These are phyloP conservation scores for Formica selysi DNA, from an alignment of 1,140 invertebrate genomes.

Conservation along the genomic window DNA sequence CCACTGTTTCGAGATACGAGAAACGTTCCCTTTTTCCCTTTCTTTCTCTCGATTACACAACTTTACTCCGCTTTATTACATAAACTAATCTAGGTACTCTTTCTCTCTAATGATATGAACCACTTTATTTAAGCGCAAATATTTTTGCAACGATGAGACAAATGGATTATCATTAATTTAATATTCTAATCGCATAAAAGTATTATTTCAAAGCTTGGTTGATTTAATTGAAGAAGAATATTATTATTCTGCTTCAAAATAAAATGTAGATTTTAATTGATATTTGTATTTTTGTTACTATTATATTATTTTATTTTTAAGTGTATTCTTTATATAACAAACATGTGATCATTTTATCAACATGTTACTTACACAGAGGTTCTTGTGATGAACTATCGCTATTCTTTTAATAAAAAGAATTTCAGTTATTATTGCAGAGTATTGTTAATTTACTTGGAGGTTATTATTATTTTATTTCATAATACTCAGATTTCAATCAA, in stretches of 20 bases:
- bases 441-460: conserved; percentile 47
- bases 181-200: neutral
- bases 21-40: neutral
- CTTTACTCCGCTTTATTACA: conserved; percentile 49
- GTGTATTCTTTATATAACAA: conserved; percentile 4
- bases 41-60: conserved; percentile 46
- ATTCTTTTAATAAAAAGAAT: conserved; percentile 19
- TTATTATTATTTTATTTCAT: conserved; percentile 58
- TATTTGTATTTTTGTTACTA: conserved; percentile 17
- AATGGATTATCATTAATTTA: conserved; percentile 29
- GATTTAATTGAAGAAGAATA: neutral
- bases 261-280: conserved; percentile 4
- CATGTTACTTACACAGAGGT: conserved; percentile 11
- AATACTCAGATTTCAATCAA: conserved; percentile 54
- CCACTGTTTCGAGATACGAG: conserved; percentile 51
- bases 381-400: neutral
- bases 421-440: conserved; percentile 24
- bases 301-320: neutral
- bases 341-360: conserved; percentile 40
- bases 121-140: conserved; percentile 53
- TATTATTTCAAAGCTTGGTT: conserved; percentile 23
- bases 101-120: conserved; percentile 28
- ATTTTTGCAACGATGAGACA: conserved; percentile 19
- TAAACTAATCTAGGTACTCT: conserved; percentile 22
- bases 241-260: conserved; percentile 2